Evolutionary conservation across 1,140 invertebrate genomes (phyloP).

Genomic region (Armadillidium nasatum): DNA sequence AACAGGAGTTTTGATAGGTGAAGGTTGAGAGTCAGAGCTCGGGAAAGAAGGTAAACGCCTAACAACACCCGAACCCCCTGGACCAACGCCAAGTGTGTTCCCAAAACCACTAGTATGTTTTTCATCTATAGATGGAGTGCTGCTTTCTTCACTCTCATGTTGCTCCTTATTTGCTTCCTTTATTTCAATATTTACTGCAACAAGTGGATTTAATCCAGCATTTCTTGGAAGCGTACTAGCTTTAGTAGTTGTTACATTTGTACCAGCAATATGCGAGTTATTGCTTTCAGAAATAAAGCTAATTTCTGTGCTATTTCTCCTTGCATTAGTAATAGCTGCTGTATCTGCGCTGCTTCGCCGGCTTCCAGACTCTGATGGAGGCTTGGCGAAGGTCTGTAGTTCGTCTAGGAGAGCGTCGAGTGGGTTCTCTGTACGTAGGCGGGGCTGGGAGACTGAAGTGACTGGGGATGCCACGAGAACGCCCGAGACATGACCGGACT

Average conservation of each 20-base stretch:
- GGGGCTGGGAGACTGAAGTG: constrained; percentile 3
- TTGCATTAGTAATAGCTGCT: constrained; percentile 20
- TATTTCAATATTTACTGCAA: constrained; percentile 26
- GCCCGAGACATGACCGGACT: constrained; percentile 6
- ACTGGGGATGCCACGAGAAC: constrained; percentile 7
- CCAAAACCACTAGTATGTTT: constrained; percentile 17
- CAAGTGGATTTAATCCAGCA: constrained; percentile 1
- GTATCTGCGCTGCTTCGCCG: constrained; percentile 3
- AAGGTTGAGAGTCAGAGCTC: constrained; percentile 43
- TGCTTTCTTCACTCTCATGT: not conserved
- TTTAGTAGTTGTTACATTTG: constrained; percentile 21
- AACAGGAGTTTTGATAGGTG: constrained; percentile 37
- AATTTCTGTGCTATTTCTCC: constrained; percentile 11
- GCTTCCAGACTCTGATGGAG: constrained; percentile 19
- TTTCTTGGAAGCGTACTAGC: constrained; percentile 22
- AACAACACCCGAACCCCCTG: constrained; percentile 34
- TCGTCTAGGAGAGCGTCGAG: constrained; percentile 92
- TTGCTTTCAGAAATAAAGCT: not conserved
- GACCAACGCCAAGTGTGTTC: constrained; percentile 32
- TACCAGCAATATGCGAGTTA: constrained; percentile 13
- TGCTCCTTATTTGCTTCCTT: constrained; percentile 20
- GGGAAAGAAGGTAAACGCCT: constrained; percentile 43
- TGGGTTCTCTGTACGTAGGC: constrained; percentile 77
- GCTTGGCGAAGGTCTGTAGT: constrained; percentile 66
- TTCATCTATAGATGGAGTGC: not conserved